Base-by-base conservation (phyloP, 2,113 vertebrate genomes). In the Oreochromis spilurus region DNA sequence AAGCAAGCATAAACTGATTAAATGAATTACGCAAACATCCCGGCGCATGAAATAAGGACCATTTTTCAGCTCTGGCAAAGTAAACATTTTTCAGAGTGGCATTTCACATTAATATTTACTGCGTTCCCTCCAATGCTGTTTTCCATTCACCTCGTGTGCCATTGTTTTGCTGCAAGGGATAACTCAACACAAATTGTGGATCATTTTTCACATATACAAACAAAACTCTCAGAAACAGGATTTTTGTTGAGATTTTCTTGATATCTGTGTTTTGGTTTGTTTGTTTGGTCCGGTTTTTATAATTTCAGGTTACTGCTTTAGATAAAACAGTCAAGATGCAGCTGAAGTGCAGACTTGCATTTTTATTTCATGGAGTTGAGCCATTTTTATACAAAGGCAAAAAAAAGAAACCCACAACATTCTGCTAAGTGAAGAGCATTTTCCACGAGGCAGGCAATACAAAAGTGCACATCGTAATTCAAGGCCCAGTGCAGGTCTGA, bases 1-100 rank as follows among this genome's bases (percentile, higher is more conserved):
- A 52, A 70, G 48, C 79, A 78, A 80, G 57, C 70, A 80, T 50
- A 54, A 55, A 52, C 83, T 89, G 89, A 95, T 95, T 92, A 93
- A 93, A 93, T 87, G 91, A 95, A 92, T 93, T 92, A 93, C 88
- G 84, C 60, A 88, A 70, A 82, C 86, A 91, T 87, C 81, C 48
- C 67, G 10, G 77, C 2, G 82, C 50, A 93, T 82, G 72, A 89
- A 93, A 90, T 87, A 88, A 83, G 57, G 17, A 53, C 58, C 36
- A 85, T 92, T 82, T 91, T 83, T 93, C 84, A 90, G 54, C 72
- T 60, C 36, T 50, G 81, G 65, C 80, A 84, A 90, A 87, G 89
- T 88, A 88, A 93, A 92, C 84, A 90, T 86, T 89, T 78, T 67
- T 88, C 88, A 79, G 50, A 78, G 84, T 89, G 75, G 62, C 82